phyloP scores from a whole-genome alignment of 2,888 invertebrate genomes.

The Oscheius sp. region DNA sequence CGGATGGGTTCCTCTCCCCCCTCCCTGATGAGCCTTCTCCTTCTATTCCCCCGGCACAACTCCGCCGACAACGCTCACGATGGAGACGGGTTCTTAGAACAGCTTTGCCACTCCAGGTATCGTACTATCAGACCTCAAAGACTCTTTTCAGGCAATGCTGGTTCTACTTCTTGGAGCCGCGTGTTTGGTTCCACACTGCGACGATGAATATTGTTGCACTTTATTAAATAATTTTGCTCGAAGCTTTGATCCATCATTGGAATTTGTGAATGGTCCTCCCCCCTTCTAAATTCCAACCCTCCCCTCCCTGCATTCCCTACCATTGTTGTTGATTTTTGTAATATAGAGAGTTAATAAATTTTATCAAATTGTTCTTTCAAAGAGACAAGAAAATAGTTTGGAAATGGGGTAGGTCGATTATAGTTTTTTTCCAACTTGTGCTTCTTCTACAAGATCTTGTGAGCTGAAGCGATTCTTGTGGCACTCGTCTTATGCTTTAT shows the following conservation, averaged over 20 bases:
- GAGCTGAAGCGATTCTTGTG: too few relatives aligned
- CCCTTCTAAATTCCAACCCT: slow-evolving; percentile 78
- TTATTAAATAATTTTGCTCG: slow-evolving; percentile 84
- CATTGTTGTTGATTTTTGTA: slow-evolving; percentile 14
- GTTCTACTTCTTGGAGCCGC: slow-evolving; percentile 90
- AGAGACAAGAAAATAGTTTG: too few relatives aligned
- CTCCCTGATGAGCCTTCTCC: slow-evolving; percentile 57
- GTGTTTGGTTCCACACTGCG: slow-evolving; percentile 85
- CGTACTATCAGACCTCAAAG: neutral
- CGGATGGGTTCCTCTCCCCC: slow-evolving; percentile 55
- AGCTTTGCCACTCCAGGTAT: slow-evolving; percentile 78
- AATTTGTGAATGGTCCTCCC: slow-evolving; percentile 91
- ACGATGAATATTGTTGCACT: slow-evolving; percentile 84
- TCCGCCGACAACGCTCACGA: slow-evolving; percentile 60
- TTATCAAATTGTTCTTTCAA: neutral
- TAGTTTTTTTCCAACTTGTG: too few relatives aligned
- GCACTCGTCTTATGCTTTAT: too few relatives aligned
- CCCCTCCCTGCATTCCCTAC: slow-evolving; percentile 6
- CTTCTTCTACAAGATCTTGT: too few relatives aligned
- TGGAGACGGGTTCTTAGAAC: slow-evolving; percentile 69
- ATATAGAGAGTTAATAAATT: slow-evolving; percentile 20
- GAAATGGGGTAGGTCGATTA: too few relatives aligned
- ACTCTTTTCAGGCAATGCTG: slow-evolving; percentile 85
- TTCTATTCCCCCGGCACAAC: slow-evolving; percentile 47
- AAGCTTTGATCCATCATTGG: slow-evolving; percentile 86